Percentiles rank a stretch among this genome's conserved stretches.
phyloP scores from a whole-genome alignment of 2,113 vertebrate species.

The Cephalopholis sonnerati region DNA sequence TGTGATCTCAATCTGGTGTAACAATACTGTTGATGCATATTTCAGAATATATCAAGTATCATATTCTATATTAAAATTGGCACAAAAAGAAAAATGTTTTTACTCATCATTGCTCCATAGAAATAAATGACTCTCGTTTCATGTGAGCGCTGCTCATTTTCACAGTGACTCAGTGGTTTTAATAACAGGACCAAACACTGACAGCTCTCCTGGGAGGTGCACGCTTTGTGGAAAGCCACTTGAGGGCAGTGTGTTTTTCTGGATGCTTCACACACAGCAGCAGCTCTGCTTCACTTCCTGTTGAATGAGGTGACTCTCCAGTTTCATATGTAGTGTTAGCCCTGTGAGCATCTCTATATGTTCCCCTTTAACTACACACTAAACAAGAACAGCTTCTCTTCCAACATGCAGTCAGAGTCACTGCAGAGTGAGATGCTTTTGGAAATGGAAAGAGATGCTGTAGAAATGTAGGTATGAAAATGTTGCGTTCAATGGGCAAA shows the following conservation, averaged over 20 bases:
- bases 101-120: too few relatives aligned
- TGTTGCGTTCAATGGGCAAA: not conserved
- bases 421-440: not conserved
- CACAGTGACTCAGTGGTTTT: not conserved
- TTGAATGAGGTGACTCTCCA: not conserved
- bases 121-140: too few relatives aligned
- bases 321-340: not conserved
- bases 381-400: not conserved
- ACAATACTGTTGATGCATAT: not conserved
- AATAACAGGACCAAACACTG: too few relatives aligned
- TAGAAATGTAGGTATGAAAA: not conserved
- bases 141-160: not conserved
- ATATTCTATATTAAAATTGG: not conserved
- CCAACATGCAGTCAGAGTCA: not conserved
- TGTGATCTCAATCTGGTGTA: not conserved
- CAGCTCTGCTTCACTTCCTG: not conserved
- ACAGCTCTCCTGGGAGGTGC: not conserved
- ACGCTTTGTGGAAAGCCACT: constrained; percentile 36
- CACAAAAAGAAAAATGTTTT: not conserved
- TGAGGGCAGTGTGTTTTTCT: constrained; percentile 65
- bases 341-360: not conserved
- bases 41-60: not conserved
- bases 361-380: not conserved
- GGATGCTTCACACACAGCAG: not conserved
- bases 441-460: not conserved